Base-by-base conservation (phyloP, 2,888 invertebrate genomes). In the Conops quadrifasciatus region DNA sequence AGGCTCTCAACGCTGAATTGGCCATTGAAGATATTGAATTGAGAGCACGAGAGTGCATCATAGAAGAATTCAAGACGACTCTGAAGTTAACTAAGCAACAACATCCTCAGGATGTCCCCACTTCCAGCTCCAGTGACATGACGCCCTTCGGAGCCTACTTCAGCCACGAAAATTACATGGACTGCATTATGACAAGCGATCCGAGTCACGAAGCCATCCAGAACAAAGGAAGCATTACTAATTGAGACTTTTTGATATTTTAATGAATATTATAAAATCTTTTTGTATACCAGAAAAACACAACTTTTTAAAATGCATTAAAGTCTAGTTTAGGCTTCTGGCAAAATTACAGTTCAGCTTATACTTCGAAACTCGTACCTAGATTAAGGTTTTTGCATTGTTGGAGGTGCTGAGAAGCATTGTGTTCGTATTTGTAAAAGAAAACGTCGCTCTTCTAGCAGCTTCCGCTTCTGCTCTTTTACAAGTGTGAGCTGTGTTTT, bases 371-470 rank as follows among this genome's bases (percentile, higher is more conserved):
- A n/a, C n/a, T n/a, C n/a, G n/a, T n/a, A n/a, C n/a, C n/a, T n/a
- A n/a, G n/a, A n/a, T n/a, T n/a, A n/a, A n/a, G n/a, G n/a, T n/a
- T n/a, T n/a, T 11, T 83, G 81, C 13, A 81, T 71, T 56, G 77
- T 80, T 0, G 85, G 78, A 0, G 85, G 85, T 13, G 85, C 85
- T 19, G 86, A 84, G 69, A 81, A 82, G 74, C 84, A 85, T 21
- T 86, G 84, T 0, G 80, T 75, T 70, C 85, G 85, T 82, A 85
- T 83, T 71, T 85, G 84, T 36, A 80, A 80, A n/a, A 85, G 72
- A 3, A 83, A 75, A 16, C 84, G 82, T 0, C 84, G 78, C 65
- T 85, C 85, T 68, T 85, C 83, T 11, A 84, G 67, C 1, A 85
- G 77, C 66, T 81, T 82, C 69, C 82, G 82, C 63, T 85, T 85